These are phyloP conservation scores for Prochilodus magdalenae DNA, from an alignment of 2,113 vertebrate genomes.

Conservation along the genomic window DNA sequence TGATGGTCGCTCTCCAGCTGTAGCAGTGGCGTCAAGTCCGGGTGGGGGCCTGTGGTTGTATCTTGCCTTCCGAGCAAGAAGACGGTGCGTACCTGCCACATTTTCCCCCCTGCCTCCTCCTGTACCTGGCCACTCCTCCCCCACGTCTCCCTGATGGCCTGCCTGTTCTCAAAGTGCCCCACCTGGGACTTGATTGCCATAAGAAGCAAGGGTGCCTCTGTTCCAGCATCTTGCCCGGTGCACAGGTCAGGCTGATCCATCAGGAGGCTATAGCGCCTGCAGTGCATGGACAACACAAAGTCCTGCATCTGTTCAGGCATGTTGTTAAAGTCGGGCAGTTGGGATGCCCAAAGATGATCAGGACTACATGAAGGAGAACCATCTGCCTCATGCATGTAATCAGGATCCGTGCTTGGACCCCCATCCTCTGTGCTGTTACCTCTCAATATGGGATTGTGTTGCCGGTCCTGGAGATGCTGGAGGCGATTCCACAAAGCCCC, in stretches of 20 bases:
- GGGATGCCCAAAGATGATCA: slow-evolving; percentile 48
- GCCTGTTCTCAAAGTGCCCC: slow-evolving; percentile 80
- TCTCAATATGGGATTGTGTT: slow-evolving; percentile 73
- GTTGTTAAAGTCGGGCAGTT: slow-evolving; percentile 58
- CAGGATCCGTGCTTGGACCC: slow-evolving; percentile 15
- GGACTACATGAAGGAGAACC: slow-evolving; percentile 57
- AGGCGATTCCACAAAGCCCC: slow-evolving; percentile 77
- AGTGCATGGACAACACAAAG: slow-evolving; percentile 79
- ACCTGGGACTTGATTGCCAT: slow-evolving; percentile 81
- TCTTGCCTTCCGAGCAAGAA: slow-evolving; percentile 80
- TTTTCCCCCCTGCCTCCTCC: slow-evolving; percentile 53
- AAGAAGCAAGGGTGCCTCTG: slow-evolving; percentile 68
- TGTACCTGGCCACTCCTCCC: slow-evolving; percentile 68
- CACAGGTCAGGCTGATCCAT: slow-evolving; percentile 74
- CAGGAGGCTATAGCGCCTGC: slow-evolving; percentile 73
- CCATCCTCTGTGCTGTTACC: slow-evolving; percentile 57
- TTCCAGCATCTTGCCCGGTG: slow-evolving; percentile 31
- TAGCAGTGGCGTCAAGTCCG: slow-evolving; percentile 71
- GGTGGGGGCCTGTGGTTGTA: slow-evolving; percentile 70
- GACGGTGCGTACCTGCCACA: slow-evolving; percentile 68
- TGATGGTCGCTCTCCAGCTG: slow-evolving; percentile 72
- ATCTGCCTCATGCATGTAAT: slow-evolving; percentile 2
- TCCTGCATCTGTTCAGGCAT: slow-evolving; percentile 74
- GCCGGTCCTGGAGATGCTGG: slow-evolving; percentile 75
- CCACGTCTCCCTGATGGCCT: slow-evolving; percentile 83